Conservation (phyloP, 2,113 vertebrate genomes). For the Anseranas semipalmata region DNA sequence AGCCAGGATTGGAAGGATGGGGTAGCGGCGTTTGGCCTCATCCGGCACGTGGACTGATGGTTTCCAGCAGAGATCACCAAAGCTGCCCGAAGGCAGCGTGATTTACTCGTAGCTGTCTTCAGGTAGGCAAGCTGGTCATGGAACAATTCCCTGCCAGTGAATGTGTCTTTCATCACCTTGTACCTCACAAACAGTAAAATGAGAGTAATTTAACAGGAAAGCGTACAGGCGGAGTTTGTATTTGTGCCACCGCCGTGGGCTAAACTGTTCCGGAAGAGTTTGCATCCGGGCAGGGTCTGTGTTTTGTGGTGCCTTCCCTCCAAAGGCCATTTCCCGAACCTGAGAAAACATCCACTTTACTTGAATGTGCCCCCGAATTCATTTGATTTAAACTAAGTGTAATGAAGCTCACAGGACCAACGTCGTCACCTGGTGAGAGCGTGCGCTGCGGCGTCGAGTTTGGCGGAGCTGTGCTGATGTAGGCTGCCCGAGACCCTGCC, state of each 20-base stretch:
- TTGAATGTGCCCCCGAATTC: neutral
- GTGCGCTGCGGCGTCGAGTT: fast-evolving
- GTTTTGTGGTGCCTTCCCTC: neutral
- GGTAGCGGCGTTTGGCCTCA: neutral
- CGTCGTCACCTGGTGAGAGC: neutral
- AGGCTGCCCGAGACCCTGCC: neutral
- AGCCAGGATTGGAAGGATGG: neutral
- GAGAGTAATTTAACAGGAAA: neutral
- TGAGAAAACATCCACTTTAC: neutral
- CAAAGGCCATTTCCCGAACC: neutral
- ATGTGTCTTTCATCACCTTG: neutral
- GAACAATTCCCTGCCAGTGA: neutral
- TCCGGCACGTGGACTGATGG: neutral
- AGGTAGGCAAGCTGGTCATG: neutral
- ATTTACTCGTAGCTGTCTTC: neutral
- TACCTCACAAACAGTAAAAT: neutral
- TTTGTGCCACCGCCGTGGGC: neutral
- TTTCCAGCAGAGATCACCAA: neutral
- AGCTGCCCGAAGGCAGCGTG: neutral
- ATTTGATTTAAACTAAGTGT: neutral
- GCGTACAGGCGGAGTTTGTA: neutral
- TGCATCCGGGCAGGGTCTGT: neutral
- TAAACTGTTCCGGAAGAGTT: neutral
- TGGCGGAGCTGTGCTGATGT: neutral
- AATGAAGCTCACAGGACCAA: neutral